Evolutionary conservation across 35 echinoderm and acorn worm species (phyloP).

Genomic region (Ophiothrix spiculata): DNA sequence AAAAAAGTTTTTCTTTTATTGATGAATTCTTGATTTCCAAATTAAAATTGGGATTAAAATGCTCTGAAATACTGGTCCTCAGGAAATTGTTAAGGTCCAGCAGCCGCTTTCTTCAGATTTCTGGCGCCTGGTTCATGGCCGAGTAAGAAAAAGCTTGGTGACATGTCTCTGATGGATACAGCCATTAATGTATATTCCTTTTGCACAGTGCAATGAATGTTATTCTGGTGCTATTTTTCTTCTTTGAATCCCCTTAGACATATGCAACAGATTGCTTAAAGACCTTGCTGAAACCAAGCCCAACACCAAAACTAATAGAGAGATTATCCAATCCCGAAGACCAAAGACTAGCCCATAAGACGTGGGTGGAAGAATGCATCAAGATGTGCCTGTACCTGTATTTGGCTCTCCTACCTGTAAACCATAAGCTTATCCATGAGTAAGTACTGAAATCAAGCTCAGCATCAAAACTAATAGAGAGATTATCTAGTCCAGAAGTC

Average conservation of each 20-base stretch:
- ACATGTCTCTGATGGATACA: no score
- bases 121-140: no score
- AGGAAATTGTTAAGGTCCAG: no score
- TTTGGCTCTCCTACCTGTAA: conserved; percentile 84
- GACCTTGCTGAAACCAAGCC: conserved; percentile 56
- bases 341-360: conserved; percentile 37
- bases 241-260: conserved; percentile 33
- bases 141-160: no score
- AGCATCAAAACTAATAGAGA: conserved; percentile 37
- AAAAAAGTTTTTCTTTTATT: no score
- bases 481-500: conserved; percentile 25
- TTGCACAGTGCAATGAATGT: no score
- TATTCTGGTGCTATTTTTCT: neutral
- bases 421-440: conserved; percentile 99
- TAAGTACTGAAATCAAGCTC: conserved; percentile 72
- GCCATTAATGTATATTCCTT: no score
- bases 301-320: conserved; percentile 46
- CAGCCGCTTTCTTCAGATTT: no score
- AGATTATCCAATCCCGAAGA: conserved; percentile 29
- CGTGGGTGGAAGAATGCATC: conserved; percentile 78
- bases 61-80: no score
- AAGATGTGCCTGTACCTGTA: conserved; percentile 96
- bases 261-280: conserved; percentile 73
- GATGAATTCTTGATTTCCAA: no score
- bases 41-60: no score